Base-by-base conservation (phyloP, 2,797 vertebrate species). In the Arremon brunneinucha region DNA sequence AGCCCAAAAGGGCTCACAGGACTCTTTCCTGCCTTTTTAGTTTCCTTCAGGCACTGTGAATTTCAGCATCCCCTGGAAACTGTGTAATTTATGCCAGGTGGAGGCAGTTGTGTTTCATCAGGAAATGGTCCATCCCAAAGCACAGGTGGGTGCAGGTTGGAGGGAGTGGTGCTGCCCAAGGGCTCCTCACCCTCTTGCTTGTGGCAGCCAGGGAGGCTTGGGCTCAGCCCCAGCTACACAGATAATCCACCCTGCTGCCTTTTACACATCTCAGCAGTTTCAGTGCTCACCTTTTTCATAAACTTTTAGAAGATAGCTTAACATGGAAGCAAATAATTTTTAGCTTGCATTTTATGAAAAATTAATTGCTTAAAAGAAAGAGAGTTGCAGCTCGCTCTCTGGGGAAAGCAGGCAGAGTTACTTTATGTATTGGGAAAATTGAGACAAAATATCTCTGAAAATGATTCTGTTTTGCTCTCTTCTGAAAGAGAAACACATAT, bases 191-290 rank as follows among this genome's bases (percentile, higher is more conserved):
- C 8, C 22, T 75, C 19, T 14, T 55, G 52, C 32, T 44, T 15
- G 2, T 0, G 0, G 64, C 16, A 27, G 28, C 20, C 0, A 0
- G n/a, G 22, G 7, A 56, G 32, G 43, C 21, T 35, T 1, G 4
- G 32, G 21, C 27, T 70, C 23, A 26, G 52, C 22, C 12, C 37
- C 8, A 43, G 30, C 27, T 37, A 4, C 20, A 8, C 46, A 65
- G 37, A 23, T 57, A n/a, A 60, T 46, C n/a, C n/a, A 59, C 2
- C 10, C 39, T 12, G 4, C 12, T 63, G 44, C 32, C 17, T 86
- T 77, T 56, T 53, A 24, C 0, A 0, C 41, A 23, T 56, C 60
- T 90, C 69, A 86, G 72, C 53, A 78, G 23, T 68, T 68, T 90
- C 43, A 64, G 5, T 32, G 24, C 21, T 71, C 37, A 18, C 37